Conservation (phyloP, 2,888 invertebrate species). For the Troglohyphantes excavatus region DNA sequence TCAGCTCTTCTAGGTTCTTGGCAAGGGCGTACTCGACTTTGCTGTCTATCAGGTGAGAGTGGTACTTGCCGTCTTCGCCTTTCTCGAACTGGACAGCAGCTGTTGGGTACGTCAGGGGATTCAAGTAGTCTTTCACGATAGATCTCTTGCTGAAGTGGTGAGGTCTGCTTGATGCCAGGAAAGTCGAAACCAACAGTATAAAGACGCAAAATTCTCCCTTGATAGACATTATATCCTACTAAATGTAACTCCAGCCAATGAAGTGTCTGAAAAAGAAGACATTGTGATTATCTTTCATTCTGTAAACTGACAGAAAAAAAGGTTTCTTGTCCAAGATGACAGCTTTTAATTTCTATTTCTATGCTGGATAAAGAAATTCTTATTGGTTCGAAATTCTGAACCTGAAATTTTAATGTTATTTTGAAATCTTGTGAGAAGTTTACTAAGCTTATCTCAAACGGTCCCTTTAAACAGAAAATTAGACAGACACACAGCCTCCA, state of each 20-base stretch:
- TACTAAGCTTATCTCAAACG: no score
- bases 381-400: no score
- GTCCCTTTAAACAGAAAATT: no score
- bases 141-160: not conserved
- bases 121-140: slow-evolving; percentile 39
- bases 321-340: not conserved
- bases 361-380: no score
- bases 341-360: not conserved
- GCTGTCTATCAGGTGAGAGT: not conserved
- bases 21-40: slow-evolving; percentile 10
- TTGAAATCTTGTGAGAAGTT: no score
- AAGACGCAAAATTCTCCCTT: not conserved
- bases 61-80: slow-evolving; percentile 41
- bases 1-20: slow-evolving; percentile 9
- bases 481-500: no score
- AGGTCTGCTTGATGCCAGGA: not conserved
- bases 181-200: not conserved
- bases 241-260: not conserved
- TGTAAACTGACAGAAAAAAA: not conserved
- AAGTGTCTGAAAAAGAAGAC: not conserved
- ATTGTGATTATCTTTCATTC: not conserved
- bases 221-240: not conserved
- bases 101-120: slow-evolving; percentile 42
- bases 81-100: slow-evolving; percentile 13
- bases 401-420: no score